phyloP scores from a whole-genome alignment of 1,140 invertebrate genomes.

The Drosophila ficusphila region DNA sequence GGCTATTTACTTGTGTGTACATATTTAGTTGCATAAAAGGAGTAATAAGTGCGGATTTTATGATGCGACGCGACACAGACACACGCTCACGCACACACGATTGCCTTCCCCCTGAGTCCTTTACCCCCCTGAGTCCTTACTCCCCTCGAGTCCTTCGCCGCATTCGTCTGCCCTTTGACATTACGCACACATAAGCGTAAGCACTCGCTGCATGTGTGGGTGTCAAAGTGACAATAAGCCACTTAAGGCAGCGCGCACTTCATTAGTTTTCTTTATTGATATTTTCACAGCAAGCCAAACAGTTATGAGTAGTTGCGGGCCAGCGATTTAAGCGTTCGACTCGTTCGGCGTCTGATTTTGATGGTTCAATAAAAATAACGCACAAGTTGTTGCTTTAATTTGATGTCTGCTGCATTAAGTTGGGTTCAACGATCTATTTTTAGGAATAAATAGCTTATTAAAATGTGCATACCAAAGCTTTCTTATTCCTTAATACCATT shows the following conservation, averaged over 20 bases:
- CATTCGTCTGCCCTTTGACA: constrained; percentile 67
- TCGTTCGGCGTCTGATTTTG: constrained; percentile 55
- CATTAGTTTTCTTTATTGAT: constrained; percentile 82
- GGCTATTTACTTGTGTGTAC: constrained; percentile 65
- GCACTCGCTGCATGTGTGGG: constrained; percentile 16
- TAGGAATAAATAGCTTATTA: constrained; percentile 20
- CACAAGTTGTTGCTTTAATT: constrained; percentile 41
- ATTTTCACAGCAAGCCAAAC: constrained; percentile 76
- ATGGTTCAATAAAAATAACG: constrained; percentile 67
- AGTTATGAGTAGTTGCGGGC: constrained; percentile 65
- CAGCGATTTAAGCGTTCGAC: constrained; percentile 35
- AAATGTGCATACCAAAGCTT: background rate
- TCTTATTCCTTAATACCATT: background rate
- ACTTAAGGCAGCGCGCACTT: constrained; percentile 81
- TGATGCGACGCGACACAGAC: constrained; percentile 58
- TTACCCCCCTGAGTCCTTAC: no score
- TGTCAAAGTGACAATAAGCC: constrained; percentile 75
- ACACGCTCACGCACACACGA: constrained; percentile 4
- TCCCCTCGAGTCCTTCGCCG: constrained; percentile 29
- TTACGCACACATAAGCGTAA: constrained; percentile 29
- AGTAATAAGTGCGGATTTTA: constrained; percentile 81
- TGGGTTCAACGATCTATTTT: constrained; percentile 20
- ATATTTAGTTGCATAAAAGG: constrained; percentile 66
- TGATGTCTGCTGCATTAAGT: constrained; percentile 1
- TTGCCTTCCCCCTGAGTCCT: constrained; percentile 27